Evolutionary conservation across 1,140 invertebrate genomes (phyloP), one percentile per base, ranked within the genome.

Genomic region (Drosophila lini): DNA sequence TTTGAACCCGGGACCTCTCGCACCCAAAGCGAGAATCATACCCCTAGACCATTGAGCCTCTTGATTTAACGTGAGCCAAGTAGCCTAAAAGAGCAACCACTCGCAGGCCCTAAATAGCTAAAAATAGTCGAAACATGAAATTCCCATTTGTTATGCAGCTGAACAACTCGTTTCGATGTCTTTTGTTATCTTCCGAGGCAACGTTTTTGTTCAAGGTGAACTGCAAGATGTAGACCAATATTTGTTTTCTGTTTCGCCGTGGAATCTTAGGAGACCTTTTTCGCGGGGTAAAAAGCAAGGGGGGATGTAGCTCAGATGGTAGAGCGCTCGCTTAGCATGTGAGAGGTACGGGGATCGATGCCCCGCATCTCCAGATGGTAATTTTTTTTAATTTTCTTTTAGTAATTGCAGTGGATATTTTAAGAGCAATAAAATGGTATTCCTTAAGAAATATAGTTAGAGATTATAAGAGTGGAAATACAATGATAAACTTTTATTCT

Each of bases 11-110:
- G 96, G 96, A 96, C 96, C 96, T 96, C 95, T 96, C 95, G 96
- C 96, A 96, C 96, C 96, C 96, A 95, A 96, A 96, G 96, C 96
- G 95, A 96, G 95, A 96, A 96, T 96, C 96, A 96, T 96, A 96
- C 96, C 95, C 95, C 96, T 96, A 96, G 96, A 96, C 96, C 96
- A 96, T 95, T 95, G 95, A 96, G 95, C 96, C 95, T 52, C 82
- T 45, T 91, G 55, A 0, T 19, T n/a, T 41, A 0, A 0, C 0
- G 0, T 0, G n/a, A 28, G 42, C 64, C 0, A 57, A 68, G 41
- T 62, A 78, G 41, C 44, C 16, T 9, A 47, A 10, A 58, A 56
- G 4, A 74, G 44, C 31, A 34, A 76, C 25, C 8, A 32, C 16
- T 53, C 1, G 16, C n/a, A 13, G 9, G 16, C 5, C 2, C 8